Base-by-base conservation (phyloP, 1,140 invertebrate genomes). In the Phocides pigmalion region DNA sequence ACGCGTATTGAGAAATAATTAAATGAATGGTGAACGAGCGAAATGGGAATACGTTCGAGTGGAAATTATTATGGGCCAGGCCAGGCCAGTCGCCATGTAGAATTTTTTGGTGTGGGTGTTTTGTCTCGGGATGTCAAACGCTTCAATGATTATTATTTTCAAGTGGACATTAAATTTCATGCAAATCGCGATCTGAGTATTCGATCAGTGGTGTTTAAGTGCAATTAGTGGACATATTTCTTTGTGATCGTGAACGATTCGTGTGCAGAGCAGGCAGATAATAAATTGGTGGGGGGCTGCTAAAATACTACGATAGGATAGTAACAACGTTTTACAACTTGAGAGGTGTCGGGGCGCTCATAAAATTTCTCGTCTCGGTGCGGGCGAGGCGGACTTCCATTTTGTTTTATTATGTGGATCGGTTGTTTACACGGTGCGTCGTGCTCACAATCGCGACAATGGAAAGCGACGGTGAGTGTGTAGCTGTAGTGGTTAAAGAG, bases 81-180 rank as follows among this genome's bases (percentile, higher is more conserved):
- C 79, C 76, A 86, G 82, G 77, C 84, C 85, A 92, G 81, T 90
- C 85, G 87, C 86, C 82, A 91, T 91, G 87, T 92, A 90, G 81
- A 84, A 79, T 89, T 91, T 91, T 92, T 89, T 89, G 83, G 87
- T 91, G 90, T 92, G 89, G 89, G 90, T 91, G 90, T 92, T 88
- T 84, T 91, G 86, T 90, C 83, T 89, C 72, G 74, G 76, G 76
- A 91, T 85, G 90, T 92, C 89, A 91, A 91, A 90, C 81, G 87
- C 83, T 88, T 86, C 83, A 87, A 84, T 87, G 87, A 89, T 89
- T 88, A 91, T 85, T 89, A 89, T 90, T 88, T 87, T 90, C 76
- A 87, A 90, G 84, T 89, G 85, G 78, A 89, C 74, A 72, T 84
- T 78, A 83, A 81, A 82, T 84, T 81, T 82, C 70, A 79, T 85